phyloP scores from a whole-genome alignment of 2,797 vertebrate genomes.

The Antennarius maculatus region DNA sequence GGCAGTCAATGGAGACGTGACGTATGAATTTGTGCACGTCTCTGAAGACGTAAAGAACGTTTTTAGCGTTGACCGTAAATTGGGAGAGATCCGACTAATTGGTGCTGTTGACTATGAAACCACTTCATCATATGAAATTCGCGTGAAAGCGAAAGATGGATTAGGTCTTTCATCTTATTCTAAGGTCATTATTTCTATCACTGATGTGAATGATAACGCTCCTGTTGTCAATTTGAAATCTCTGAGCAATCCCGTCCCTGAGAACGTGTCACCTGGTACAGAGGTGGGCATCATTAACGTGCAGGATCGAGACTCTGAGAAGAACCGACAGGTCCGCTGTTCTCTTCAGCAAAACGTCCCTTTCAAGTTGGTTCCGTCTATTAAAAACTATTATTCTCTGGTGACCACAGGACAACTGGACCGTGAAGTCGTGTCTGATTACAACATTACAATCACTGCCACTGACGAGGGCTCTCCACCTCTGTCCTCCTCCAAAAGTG shows the following conservation, averaged over 20 bases:
- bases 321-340: constrained; percentile 75
- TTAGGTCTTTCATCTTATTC: constrained; percentile 72
- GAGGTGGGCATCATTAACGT: constrained; percentile 78
- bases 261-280: constrained; percentile 65
- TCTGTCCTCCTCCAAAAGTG: constrained; percentile 61
- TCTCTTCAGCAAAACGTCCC: constrained; percentile 75
- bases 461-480: constrained; percentile 70
- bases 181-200: constrained; percentile 71
- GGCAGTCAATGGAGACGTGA: constrained; percentile 69
- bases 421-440: constrained; percentile 64
- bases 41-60: constrained; percentile 46
- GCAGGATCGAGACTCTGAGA: constrained; percentile 77
- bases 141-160: constrained; percentile 79
- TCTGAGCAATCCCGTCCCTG: constrained; percentile 67
- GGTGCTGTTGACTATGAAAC: constrained; percentile 70
- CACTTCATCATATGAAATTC: constrained; percentile 69
- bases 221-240: constrained; percentile 65
- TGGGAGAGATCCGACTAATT: constrained; percentile 44
- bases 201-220: constrained; percentile 84
- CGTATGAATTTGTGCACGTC: constrained; percentile 65
- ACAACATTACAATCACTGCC: constrained; percentile 69
- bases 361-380: constrained; percentile 80
- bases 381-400: constrained; percentile 73
- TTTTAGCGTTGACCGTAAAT: constrained; percentile 64
- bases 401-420: constrained; percentile 65